A percentile compares a stretch with the other conserved stretches of the same genome.
Conservation (phyloP, 2,888 invertebrate genomes). For the Cyclophora albipunctata region DNA sequence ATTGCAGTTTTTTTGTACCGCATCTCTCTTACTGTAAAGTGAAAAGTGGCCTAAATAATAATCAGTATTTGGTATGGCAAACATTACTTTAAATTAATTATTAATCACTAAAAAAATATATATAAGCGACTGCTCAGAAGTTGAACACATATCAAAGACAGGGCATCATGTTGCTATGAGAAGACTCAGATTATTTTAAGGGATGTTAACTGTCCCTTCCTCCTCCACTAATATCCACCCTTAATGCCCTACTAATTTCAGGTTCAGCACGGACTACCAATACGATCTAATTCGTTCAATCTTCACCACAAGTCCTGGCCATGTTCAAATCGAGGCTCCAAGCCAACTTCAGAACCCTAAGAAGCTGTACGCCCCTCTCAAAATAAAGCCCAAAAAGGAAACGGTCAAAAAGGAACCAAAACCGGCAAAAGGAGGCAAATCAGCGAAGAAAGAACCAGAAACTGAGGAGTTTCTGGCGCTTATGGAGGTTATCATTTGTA, state of each 20-base stretch:
- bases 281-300: slow-evolving; percentile 55
- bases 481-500: slow-evolving; percentile 35
- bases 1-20: too few relatives aligned
- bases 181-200: too few relatives aligned
- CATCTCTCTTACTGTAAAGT: too few relatives aligned
- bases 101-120: too few relatives aligned
- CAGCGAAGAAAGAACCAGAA: slow-evolving; percentile 42
- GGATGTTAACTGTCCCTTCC: too few relatives aligned
- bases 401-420: slow-evolving; percentile 35
- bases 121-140: too few relatives aligned
- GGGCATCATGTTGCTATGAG: too few relatives aligned
- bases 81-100: too few relatives aligned
- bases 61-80: too few relatives aligned
- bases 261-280: slow-evolving; percentile 64
- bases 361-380: slow-evolving; percentile 35
- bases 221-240: too few relatives aligned
- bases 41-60: too few relatives aligned
- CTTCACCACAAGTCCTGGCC: slow-evolving; percentile 54
- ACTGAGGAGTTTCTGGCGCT: slow-evolving; percentile 47
- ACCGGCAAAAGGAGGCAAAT: slow-evolving; percentile 24
- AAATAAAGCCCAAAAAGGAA: slow-evolving; percentile 34
- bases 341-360: slow-evolving; percentile 50
- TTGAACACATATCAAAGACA: too few relatives aligned
- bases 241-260: slow-evolving; percentile 12
- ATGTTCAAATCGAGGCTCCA: slow-evolving; percentile 43